A percentile compares a stretch with the other conserved stretches of the same genome.
phyloP scores from a whole-genome alignment of 2,797 vertebrate genomes.

The Tokudaia tokunoshimensis region DNA sequence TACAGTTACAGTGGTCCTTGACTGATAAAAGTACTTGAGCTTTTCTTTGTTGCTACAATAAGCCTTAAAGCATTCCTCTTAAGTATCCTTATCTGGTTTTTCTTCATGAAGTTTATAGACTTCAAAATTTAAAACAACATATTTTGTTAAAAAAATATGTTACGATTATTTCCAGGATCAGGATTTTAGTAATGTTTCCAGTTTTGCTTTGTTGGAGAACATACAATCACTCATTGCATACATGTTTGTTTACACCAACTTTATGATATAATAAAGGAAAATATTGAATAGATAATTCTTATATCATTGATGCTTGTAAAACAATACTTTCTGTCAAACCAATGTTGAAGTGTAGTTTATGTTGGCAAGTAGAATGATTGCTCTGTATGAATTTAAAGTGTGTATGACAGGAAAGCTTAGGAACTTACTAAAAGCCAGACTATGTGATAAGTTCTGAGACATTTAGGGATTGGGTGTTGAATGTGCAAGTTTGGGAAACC shows the following conservation, averaged over 20 bases:
- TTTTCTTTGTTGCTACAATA: not conserved
- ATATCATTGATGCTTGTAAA: constrained; percentile 80
- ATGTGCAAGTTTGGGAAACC: constrained; percentile 79
- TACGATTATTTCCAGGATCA: constrained; percentile 24
- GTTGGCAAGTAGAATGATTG: constrained; percentile 77
- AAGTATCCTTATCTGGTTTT: constrained; percentile 36
- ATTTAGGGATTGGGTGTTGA: constrained; percentile 81
- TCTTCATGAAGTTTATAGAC: constrained; percentile 47
- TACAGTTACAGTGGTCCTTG: not conserved
- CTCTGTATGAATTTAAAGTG: constrained; percentile 85
- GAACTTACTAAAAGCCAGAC: constrained; percentile 77
- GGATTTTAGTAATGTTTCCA: constrained; percentile 59
- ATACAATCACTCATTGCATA: constrained; percentile 56
- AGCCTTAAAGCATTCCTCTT: constrained; percentile 20
- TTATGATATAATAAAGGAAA: constrained; percentile 60
- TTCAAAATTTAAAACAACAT: constrained; percentile 65
- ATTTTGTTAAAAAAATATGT: constrained; percentile 36
- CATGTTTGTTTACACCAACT: constrained; percentile 56
- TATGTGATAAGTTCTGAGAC: constrained; percentile 81
- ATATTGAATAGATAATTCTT: constrained; percentile 70
- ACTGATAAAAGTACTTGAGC: constrained; percentile 6
- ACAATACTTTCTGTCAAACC: constrained; percentile 80
- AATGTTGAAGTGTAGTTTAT: constrained; percentile 76
- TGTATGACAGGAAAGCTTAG: constrained; percentile 78
- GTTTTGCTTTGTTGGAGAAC: constrained; percentile 68